Evolutionary conservation across 1,140 invertebrate species (phyloP), one percentile per base, ranked within the genome.

Genomic region (Antheraea mylitta): DNA sequence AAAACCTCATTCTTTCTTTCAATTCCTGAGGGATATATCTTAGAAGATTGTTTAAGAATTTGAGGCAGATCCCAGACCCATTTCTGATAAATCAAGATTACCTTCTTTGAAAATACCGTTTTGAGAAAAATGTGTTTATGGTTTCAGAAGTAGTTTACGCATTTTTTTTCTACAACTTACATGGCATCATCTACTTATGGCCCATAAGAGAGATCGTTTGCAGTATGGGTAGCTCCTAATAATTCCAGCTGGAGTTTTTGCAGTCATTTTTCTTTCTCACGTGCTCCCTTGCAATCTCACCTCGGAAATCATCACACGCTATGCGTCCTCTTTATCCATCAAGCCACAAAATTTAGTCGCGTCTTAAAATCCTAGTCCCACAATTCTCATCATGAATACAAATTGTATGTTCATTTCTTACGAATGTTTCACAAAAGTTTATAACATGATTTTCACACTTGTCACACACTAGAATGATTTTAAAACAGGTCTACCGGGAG

Each of bases 71-170:
- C 58, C 58, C 61, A 22, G 53, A 67, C 58, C 58, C 19, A 36
- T 38, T 67, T 58, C 30, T 22, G 13, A 67, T 30, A 67, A 67
- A 67, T 67, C 22, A 36, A n/a, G 30, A 22, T 60, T 58, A 37
- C 66, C 66, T 22, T 18, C 58, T 67, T 58, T 42, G 58, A 38
- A 67, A 60, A 16, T 18, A 37, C 58, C 4, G 30, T 67, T 60
- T 67, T 22, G 66, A 67, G 66, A 67, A 58, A 60, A 67, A 67
- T 13, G 58, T 36, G 66, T 67, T 67, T 67, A 36, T 59, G n/a
- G 30, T 67, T 42, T 67, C 66, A 1, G 18, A 59, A 59, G 48
- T n/a, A 9, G 5, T 67, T 67, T 67, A 67, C 53, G 61, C n/a
- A 37, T 13, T 16, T 58, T 58, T 30, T 58, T 66, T 66, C 58